phyloP scores from a whole-genome alignment of 2,113 vertebrate genomes.

The Camelus dromedarius region DNA sequence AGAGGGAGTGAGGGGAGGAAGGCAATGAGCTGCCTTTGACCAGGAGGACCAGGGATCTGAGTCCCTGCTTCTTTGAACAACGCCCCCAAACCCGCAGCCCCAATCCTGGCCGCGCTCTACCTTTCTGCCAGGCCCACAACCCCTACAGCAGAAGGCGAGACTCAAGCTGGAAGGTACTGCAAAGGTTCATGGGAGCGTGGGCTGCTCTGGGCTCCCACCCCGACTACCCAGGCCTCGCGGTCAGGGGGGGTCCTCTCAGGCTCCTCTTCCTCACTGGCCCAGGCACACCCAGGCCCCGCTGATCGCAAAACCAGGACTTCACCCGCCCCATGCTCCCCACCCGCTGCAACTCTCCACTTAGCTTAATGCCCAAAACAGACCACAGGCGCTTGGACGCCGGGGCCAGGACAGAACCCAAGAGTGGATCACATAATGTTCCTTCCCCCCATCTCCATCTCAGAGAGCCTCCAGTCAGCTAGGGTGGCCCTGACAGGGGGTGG shows the following conservation, averaged over 20 bases:
- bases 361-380: conserved; percentile 26
- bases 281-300: neutral
- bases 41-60: neutral
- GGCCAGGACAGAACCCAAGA: neutral
- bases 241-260: neutral
- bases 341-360: neutral
- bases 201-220: neutral
- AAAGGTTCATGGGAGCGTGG: neutral
- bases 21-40: neutral
- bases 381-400: neutral
- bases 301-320: neutral
- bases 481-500: neutral
- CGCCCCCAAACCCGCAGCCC: neutral
- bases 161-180: neutral
- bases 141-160: neutral
- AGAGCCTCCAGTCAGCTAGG: neutral
- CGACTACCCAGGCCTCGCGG: neutral
- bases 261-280: neutral
- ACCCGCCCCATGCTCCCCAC: neutral
- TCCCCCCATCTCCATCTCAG: neutral
- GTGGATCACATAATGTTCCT: neutral
- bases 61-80: neutral
- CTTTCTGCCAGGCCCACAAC: neutral
- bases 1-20: no score
- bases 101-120: neutral